Base-by-base conservation (phyloP, 2,888 invertebrate genomes). In the Cremastinae sp. region DNA sequence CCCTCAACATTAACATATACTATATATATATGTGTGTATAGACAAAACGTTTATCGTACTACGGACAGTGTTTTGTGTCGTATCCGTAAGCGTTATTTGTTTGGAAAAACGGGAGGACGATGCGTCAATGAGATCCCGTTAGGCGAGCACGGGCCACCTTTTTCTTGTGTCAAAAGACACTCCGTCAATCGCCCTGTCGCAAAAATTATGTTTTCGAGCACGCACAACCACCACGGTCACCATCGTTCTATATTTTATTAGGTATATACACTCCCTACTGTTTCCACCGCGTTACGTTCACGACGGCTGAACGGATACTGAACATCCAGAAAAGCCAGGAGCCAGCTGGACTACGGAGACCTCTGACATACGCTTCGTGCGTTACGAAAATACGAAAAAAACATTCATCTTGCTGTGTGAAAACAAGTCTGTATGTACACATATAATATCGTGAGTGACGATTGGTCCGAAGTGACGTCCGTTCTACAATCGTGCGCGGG, bases 301-400 rank as follows among this genome's bases (percentile, higher is more conserved):
- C 73, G 74, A 68, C 70, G 65, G 68, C 59, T 75, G 74, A 70
- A 74, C 78, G 75, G 69, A 61, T 73, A 75, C 74, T 77, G 65
- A 73, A 69, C 61, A 41, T 39, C 12, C 28, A 51, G 65, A 73
- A 69, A 45, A 41, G 45, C 12, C 28, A 51, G 47, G 47, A 43
- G 62, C 43, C 61, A 58, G 55, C 68, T 9, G 65, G 55, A 69
- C 37, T 43, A 8, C 41, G 73, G 69, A 69, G 59, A n/a, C 59
- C 62, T 53, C 61, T 55, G 43, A 39, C 28, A 55, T 16, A 56
- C 35, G 49, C 37, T 59, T 43, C n/a, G 55, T 61, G 51, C 66
- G 75, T 65, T 70, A 74, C 69, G 70, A 39, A 14, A 45, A 49
- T n/a, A 45, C n/a, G 73, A 77, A 79, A 74, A 53, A 56, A 69